Percentiles rank a stretch among this genome's conserved stretches.
These are phyloP conservation scores for Muschampia plurimacula DNA, from an alignment of 2,888 invertebrate species.

Conservation along the genomic window DNA sequence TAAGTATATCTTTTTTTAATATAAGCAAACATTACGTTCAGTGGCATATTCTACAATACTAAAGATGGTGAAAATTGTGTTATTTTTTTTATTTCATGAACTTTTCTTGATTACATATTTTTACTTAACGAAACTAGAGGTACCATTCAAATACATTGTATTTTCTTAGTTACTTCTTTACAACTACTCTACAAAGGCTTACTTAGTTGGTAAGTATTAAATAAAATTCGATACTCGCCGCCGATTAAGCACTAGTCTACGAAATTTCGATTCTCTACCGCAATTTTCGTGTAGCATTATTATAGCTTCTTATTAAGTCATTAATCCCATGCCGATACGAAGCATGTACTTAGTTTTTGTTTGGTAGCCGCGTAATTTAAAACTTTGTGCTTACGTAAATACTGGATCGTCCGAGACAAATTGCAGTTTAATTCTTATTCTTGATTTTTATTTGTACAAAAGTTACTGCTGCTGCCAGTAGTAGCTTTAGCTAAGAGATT, in stretches of 20 bases:
- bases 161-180: too few species aligned
- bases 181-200: too few species aligned
- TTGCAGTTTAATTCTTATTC: conserved; percentile 23
- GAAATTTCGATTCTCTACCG: conserved; percentile 51
- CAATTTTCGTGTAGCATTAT: conserved; percentile 68
- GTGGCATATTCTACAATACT: too few species aligned
- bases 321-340: conserved; percentile 63
- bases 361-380: conserved; percentile 35
- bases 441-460: neutral
- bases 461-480: neutral
- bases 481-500: neutral
- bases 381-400: conserved; percentile 31
- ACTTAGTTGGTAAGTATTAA: neutral
- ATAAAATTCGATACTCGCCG: neutral
- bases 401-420: conserved; percentile 16
- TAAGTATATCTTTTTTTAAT: too few species aligned
- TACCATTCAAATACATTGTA: too few species aligned
- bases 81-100: too few species aligned
- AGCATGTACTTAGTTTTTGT: conserved; percentile 47
- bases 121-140: too few species aligned
- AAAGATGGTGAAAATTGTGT: too few species aligned
- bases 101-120: too few species aligned
- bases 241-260: neutral
- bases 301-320: conserved; percentile 70
- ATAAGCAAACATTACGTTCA: too few species aligned